Evolutionary conservation across 2,888 invertebrate genomes (phyloP).

Genomic region (Stenurella melanura): DNA sequence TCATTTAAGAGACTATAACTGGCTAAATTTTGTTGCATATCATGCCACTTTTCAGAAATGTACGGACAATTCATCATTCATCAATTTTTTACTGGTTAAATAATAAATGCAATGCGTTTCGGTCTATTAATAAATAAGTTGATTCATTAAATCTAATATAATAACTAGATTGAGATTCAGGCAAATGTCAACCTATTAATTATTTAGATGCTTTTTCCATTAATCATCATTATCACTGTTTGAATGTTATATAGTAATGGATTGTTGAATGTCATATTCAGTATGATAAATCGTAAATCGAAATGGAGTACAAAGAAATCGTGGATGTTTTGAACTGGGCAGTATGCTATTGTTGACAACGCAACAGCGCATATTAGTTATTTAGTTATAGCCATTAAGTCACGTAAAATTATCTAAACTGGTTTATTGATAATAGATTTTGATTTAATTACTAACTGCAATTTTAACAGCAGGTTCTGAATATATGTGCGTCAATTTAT

Average conservation of each 20-base stretch:
- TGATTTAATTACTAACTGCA: neutral
- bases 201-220: slow-evolving; percentile 22
- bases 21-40: no score
- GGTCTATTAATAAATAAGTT: neutral
- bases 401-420: slow-evolving; percentile 7
- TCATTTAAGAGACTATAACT: no score
- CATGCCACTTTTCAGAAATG: no score
- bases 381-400: slow-evolving; percentile 14
- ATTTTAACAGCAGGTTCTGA: neutral
- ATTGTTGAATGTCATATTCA: slow-evolving; percentile 30
- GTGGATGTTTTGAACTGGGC: neutral
- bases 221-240: slow-evolving; percentile 32
- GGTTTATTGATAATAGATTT: neutral
- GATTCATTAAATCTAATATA: neutral
- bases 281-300: slow-evolving; percentile 30
- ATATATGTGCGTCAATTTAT: neutral
- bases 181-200: slow-evolving; percentile 24
- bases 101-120: no score
- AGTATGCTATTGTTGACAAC: slow-evolving; percentile 22
- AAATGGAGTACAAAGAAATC: slow-evolving; percentile 23
- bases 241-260: slow-evolving; percentile 28
- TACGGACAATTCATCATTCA: no score
- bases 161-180: neutral
- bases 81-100: no score
- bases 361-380: neutral